These are phyloP conservation scores for human DNA, from an alignment of 2,113 vertebrate genomes.

Conservation along the genomic window DNA sequence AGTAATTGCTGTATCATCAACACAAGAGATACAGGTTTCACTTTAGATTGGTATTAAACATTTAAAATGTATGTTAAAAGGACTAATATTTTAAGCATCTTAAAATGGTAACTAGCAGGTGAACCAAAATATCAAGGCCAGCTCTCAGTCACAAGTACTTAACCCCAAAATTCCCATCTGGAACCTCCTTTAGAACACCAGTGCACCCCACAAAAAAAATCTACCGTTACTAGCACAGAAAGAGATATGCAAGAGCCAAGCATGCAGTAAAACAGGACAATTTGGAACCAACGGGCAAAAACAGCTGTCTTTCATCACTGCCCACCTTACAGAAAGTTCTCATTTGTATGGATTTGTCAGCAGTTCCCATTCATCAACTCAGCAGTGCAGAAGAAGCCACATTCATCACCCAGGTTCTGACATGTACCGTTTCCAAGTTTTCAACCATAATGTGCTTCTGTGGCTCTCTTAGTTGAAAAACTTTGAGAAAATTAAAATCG, in stretches of 20 bases:
- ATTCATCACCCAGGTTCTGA: slow-evolving; percentile 63
- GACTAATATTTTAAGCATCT: slow-evolving; percentile 5
- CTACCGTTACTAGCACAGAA: neutral
- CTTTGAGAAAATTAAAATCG: neutral
- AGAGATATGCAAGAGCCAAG: neutral
- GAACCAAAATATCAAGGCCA: slow-evolving; percentile 14
- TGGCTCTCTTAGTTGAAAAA: neutral
- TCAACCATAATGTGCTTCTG: slow-evolving; percentile 13
- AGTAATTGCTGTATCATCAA: neutral
- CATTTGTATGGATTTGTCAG: slow-evolving; percentile 66
- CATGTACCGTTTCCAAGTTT: slow-evolving; percentile 19
- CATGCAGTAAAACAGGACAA: neutral
- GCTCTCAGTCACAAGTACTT: neutral
- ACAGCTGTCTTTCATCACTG: slow-evolving; percentile 44
- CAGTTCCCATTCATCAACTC: slow-evolving; percentile 59
- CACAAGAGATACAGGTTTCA: neutral
- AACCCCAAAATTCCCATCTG: neutral
- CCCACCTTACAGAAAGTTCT: slow-evolving; percentile 47
- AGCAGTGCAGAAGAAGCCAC: slow-evolving; percentile 52
- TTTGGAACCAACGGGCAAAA: neutral
- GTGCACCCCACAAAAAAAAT: neutral
- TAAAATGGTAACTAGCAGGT: neutral
- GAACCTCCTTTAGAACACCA: neutral
- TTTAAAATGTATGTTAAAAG: neutral
- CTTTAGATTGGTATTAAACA: neutral